Base-by-base conservation (phyloP, 2,888 invertebrate species). In the Drosophila phalerata region DNA sequence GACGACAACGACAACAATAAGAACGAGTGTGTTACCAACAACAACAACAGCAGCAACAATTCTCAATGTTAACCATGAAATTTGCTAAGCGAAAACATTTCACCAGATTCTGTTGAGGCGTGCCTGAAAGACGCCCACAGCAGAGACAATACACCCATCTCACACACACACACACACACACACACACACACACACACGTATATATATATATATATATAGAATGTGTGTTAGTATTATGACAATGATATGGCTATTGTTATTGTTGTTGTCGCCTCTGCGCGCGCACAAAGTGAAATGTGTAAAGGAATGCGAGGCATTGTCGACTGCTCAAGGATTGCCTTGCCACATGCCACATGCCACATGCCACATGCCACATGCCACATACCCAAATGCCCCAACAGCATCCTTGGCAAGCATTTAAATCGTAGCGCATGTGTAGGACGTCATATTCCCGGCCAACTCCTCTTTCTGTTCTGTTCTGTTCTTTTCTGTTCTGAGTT, bases 11-110 rank as follows among this genome's bases (percentile, higher is more conserved):
- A 66, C 62, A 63, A 62, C 66, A 63, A 66, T 53, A 42, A 53
- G 34, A 62, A 45, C 43, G 42, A 71, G 52, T 55, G 57, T 61
- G 63, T 47, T 60, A 60, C 40, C 58, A 69, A 58, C 70, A 74
- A 60, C 62, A 69, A 19, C 65, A 58, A 65, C 71, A 74, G 64
- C 67, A 75, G 48, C 73, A 73, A 73, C 70, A 58, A 60, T 43
- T 43, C 43, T 73, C 45, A 56, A 53, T 61, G 75, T 73, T 84
- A 84, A 76, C 81, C 85, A 88, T 84, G 88, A 86, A 77, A 84
- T 90, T 81, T 77, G 61, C 81, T 78, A 73, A 83, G 85, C 85
- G 85, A 85, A 86, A 84, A 75, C 81, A 85, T 83, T 80, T 78
- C 68, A 60, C 65, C 84, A 76, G 83, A 82, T 82, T 81, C 81